Base-by-base conservation (phyloP, 1,140 invertebrate species). In the Pectinophora gossypiella region DNA sequence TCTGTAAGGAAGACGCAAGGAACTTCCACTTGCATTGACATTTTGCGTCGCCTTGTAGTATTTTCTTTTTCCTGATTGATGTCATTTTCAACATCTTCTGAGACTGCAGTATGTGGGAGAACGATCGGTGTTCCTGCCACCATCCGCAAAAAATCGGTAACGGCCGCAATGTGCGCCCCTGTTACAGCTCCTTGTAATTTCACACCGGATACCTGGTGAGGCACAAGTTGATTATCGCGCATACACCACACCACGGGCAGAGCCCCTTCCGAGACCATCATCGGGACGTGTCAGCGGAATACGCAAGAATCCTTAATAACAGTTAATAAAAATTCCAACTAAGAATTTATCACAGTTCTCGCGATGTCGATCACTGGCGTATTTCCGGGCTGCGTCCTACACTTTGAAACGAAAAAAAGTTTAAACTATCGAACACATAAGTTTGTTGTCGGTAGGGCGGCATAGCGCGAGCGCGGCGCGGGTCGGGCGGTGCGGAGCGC, bases 211-310 rank as follows among this genome's bases (percentile, higher is more conserved):
- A 92, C 83, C 73, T 91, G 90, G 48, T 91, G 87, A 51, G 91
- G 91, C 59, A 91, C 87, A 79, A 91, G 90, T 72, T 89, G 89
- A 69, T 91, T 90, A 83, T 91, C 90, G 64, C 90, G 89, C 64
- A 89, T 84, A 87, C 91, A 91, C 90, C 90, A 91, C 61, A 91
- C 90, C 54, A 91, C 89, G 71, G 86, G 86, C 77, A 89, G 54
- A 61, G 90, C 88, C 70, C 86, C 87, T 72, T 89, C 83, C 43
- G 89, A 90, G 70, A 91, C 89, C 90, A 91, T 91, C 69, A 72
- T 87, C 68, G 63, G 47, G 46, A 63, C 60, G 51, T 61, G 42
- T 66, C 51, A 60, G 46, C 27, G 27, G 9, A 9, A n/a, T 32
- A 32, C 2, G n/a, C 27, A n/a, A 9, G 27, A 32, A 12, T 32